These are phyloP conservation scores for Alsophila aescularia DNA, from an alignment of 2,888 invertebrate genomes.

Conservation along the genomic window DNA sequence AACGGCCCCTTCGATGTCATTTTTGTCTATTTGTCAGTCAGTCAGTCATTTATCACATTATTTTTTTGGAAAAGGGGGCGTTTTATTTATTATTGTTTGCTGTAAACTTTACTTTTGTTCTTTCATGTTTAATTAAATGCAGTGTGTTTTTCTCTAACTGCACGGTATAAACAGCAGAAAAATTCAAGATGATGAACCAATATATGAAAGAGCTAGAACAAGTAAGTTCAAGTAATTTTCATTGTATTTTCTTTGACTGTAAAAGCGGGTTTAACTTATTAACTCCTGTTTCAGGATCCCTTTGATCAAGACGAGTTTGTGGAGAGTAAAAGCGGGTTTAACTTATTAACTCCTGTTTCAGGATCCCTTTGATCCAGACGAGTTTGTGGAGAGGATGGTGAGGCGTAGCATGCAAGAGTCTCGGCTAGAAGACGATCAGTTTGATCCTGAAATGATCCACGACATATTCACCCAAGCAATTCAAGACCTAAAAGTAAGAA, in stretches of 20 bases:
- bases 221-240: slow-evolving; percentile 72
- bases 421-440: slow-evolving; percentile 85
- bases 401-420: slow-evolving; percentile 95
- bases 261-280: background rate
- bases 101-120: background rate
- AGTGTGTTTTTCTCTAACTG: background rate
- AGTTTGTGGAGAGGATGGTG: slow-evolving; percentile 98
- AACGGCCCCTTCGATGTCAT: no score
- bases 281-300: slow-evolving; percentile 89
- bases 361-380: slow-evolving; percentile 98
- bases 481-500: slow-evolving; percentile 86
- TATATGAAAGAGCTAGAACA: slow-evolving; percentile 95
- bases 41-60: no score
- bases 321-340: background rate
- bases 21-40: no score
- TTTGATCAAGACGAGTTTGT: slow-evolving; percentile 99
- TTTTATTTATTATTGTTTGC: no score
- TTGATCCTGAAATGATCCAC: slow-evolving; percentile 94
- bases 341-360: slow-evolving; percentile 62
- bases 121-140: background rate
- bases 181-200: slow-evolving; percentile 91
- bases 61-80: no score
- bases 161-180: background rate
- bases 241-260: no score
- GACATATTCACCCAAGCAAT: slow-evolving; percentile 97